phyloP scores from a whole-genome alignment of 2,888 invertebrate genomes.

The Drymonia ruficornis region DNA sequence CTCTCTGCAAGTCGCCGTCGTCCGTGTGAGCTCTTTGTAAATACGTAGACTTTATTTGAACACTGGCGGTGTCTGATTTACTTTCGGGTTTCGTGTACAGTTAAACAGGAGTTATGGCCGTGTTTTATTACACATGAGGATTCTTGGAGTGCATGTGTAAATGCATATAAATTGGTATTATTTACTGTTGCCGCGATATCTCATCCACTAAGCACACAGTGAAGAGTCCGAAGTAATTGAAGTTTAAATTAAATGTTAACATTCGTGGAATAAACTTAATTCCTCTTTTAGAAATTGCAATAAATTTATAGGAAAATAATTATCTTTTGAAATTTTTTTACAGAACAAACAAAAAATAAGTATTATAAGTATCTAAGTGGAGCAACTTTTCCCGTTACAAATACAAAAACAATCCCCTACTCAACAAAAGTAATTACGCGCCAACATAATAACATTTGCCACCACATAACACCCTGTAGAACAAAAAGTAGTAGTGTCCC shows the following conservation, averaged over 20 bases:
- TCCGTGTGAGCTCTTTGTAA: conserved; percentile 61
- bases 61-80: conserved; percentile 53
- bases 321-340: too few relatives aligned
- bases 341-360: too few relatives aligned
- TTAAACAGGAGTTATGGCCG: conserved; percentile 43
- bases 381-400: background rate
- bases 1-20: conserved; percentile 58
- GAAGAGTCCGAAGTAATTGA: too few relatives aligned
- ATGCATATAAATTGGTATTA: background rate
- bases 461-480: background rate
- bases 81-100: conserved; percentile 49
- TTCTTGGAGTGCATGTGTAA: conserved; percentile 1
- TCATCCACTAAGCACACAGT: background rate
- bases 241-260: too few relatives aligned
- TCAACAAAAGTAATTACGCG: background rate
- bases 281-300: too few relatives aligned
- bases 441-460: background rate
- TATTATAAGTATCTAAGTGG: background rate
- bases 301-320: too few relatives aligned
- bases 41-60: conserved; percentile 61
- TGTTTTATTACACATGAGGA: conserved; percentile 33
- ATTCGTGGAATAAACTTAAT: too few relatives aligned
- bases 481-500: conserved; percentile 3
- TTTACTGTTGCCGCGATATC: background rate
- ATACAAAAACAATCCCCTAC: background rate